Percentiles rank a stretch among this genome's conserved stretches.
Conservation (phyloP, 2,888 invertebrate species). For the Trissoscelio sp. region DNA sequence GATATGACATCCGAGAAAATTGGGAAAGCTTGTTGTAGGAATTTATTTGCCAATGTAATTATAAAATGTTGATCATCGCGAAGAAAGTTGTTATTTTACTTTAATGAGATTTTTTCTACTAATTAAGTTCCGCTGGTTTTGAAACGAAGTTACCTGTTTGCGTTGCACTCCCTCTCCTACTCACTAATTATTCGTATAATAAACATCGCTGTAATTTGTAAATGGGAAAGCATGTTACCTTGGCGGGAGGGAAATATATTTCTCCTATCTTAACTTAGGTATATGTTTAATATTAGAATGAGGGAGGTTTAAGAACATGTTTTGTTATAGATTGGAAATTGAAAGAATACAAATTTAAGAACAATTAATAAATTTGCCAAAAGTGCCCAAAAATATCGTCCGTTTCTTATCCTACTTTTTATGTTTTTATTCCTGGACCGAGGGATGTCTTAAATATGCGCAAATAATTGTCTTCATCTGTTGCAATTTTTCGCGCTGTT, state of each 20-base stretch:
- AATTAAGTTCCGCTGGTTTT: conserved; percentile 27
- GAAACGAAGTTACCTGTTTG: conserved; percentile 11
- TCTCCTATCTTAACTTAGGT: too few relatives aligned
- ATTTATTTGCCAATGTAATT: conserved; percentile 24
- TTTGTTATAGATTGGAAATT: too few relatives aligned
- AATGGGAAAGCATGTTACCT: conserved; percentile 7
- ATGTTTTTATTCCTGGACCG: conserved; percentile 23
- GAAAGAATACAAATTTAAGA: too few relatives aligned
- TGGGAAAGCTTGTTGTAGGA: neutral
- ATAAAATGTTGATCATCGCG: conserved; percentile 10
- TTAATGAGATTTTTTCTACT: conserved; percentile 42
- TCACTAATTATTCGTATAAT: conserved; percentile 39
- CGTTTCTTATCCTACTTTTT: conserved; percentile 5
- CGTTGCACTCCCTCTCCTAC: neutral
- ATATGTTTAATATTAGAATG: too few relatives aligned
- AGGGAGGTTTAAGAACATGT: too few relatives aligned
- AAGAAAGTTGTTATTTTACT: conserved; percentile 36
- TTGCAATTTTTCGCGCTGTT: conserved; percentile 33
- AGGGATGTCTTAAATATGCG: conserved; percentile 41
- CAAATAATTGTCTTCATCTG: conserved; percentile 57
- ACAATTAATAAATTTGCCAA: too few relatives aligned
- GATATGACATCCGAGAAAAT: too few relatives aligned
- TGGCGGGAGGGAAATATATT: neutral
- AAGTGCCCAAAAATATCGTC: too few relatives aligned
- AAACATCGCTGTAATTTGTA: conserved; percentile 40